Evolutionary conservation across 2,113 vertebrate species (phyloP).

Genomic region (Rhegmatorhina hoffmannsi): DNA sequence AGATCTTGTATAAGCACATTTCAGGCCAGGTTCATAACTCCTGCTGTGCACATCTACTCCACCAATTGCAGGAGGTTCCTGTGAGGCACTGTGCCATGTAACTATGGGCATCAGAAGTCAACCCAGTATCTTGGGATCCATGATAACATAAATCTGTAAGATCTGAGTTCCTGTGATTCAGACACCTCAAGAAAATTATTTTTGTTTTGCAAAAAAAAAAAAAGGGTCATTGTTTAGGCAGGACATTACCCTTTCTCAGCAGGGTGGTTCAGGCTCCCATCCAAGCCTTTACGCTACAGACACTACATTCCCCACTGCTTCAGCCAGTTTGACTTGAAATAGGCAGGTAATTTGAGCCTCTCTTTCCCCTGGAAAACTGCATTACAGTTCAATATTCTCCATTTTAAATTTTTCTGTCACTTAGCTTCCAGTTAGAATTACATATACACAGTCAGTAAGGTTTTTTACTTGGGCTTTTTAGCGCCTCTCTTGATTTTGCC

Average conservation of each 20-base stretch:
- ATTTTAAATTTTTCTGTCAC: neutral
- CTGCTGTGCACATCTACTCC: rapidly evolving
- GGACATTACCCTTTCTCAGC: neutral
- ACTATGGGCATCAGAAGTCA: neutral
- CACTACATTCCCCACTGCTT: neutral
- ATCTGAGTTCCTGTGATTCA: neutral
- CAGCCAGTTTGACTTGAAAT: neutral
- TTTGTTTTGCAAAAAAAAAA: neutral
- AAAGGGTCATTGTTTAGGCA: neutral
- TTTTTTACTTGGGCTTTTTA: neutral
- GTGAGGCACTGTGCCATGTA: neutral
- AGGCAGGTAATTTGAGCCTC: neutral
- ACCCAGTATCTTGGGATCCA: neutral
- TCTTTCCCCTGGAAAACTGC: neutral
- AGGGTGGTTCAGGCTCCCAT: neutral
- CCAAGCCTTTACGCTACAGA: neutral
- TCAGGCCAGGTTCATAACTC: neutral
- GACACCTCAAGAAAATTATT: neutral
- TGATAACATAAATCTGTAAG: neutral
- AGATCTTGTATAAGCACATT: neutral
- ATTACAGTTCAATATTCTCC: neutral
- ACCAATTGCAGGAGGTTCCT: neutral
- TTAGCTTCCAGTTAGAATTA: neutral
- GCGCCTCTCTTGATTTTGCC: neutral
- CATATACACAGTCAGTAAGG: neutral